Evolutionary conservation across 2,797 vertebrate species (phyloP).

Genomic region (Oreochromis grahami): DNA sequence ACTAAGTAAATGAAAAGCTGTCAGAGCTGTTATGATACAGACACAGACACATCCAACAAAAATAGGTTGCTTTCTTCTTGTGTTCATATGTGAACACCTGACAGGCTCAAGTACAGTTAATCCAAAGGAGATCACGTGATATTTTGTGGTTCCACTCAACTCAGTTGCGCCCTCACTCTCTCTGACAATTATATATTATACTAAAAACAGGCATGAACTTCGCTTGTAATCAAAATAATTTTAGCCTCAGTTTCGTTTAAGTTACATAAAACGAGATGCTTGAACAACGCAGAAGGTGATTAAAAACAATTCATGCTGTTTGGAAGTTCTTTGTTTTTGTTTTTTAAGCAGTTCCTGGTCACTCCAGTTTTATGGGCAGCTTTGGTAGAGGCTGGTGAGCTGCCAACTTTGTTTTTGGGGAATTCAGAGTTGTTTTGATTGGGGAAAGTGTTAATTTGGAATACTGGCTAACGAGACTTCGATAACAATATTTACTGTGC

Average conservation of each 20-base stretch:
- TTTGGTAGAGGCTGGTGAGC: neutral
- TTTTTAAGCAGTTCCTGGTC: neutral
- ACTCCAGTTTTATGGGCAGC: neutral
- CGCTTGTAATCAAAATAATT: neutral
- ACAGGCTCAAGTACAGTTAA: neutral
- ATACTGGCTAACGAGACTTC: fast-evolving
- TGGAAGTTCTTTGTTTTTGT: neutral
- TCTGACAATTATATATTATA: neutral
- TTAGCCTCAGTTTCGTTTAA: neutral
- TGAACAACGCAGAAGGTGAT: neutral
- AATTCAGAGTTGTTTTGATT: neutral
- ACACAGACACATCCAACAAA: neutral
- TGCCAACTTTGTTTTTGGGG: neutral
- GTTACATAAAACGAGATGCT: neutral
- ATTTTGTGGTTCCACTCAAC: neutral
- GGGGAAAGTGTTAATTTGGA: no score
- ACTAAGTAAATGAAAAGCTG: neutral
- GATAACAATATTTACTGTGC: neutral
- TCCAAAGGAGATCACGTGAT: neutral
- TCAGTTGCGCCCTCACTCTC: no score
- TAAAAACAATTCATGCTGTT: neutral
- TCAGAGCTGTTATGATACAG: neutral
- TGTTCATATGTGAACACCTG: neutral
- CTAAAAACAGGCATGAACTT: neutral
- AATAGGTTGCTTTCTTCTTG: neutral